Evolutionary conservation across 30 jellyfish, hydroid and myxozoan genomes (phyloP).

Genomic region (Rhopilema esculentum): DNA sequence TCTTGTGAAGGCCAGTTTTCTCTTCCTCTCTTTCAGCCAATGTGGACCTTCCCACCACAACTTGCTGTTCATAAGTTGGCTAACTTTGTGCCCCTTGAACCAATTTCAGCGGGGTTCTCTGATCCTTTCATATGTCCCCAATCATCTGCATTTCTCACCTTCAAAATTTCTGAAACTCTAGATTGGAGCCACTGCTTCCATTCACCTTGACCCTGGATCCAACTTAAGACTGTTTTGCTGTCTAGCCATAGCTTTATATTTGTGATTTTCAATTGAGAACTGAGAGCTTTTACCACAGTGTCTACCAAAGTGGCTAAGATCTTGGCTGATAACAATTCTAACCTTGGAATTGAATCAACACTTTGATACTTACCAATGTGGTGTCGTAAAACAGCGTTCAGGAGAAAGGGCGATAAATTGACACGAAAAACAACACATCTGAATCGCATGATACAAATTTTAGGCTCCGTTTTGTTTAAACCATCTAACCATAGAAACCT

Average conservation of each 20-base stretch:
- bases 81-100: too few relatives aligned
- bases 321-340: background rate
- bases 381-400: constrained; percentile 49
- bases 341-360: constrained; percentile 20
- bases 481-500: constrained; percentile 59
- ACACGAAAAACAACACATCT: constrained; percentile 20
- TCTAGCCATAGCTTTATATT: constrained; percentile 4
- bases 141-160: background rate
- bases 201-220: constrained; percentile 21
- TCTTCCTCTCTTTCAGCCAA: too few relatives aligned
- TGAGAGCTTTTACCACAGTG: constrained; percentile 3
- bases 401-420: constrained; percentile 32
- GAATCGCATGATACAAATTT: background rate
- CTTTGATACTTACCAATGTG: constrained; percentile 20
- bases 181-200: constrained; percentile 29
- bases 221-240: background rate
- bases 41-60: too few relatives aligned
- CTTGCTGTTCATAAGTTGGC: too few relatives aligned
- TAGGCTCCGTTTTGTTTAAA: constrained; percentile 5
- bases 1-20: too few relatives aligned
- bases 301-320: too few relatives aligned
- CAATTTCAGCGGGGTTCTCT: too few relatives aligned
- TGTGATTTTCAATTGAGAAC: constrained; percentile 9
- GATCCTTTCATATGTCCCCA: too few relatives aligned
- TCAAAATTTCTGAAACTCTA: background rate